Percentiles rank a stretch among this genome's conserved stretches.
phyloP scores from a whole-genome alignment of 2,888 invertebrate species.

The Lasioglossum calceatum region DNA sequence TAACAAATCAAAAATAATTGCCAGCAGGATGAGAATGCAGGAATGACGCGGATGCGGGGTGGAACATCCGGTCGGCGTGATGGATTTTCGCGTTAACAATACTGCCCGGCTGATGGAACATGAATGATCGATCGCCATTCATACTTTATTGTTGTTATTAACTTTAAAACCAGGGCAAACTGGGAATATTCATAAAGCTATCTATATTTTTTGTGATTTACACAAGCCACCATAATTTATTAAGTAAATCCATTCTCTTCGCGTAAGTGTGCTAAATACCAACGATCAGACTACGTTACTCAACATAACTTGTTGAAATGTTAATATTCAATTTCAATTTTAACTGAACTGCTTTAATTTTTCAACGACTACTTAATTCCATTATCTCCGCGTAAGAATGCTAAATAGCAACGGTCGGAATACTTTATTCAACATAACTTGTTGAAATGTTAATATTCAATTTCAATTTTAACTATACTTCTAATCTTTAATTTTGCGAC shows the following conservation, averaged over 20 bases:
- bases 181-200: background rate
- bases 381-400: too few species aligned
- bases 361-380: background rate
- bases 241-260: background rate
- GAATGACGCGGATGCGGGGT: background rate
- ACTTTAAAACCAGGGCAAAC: background rate
- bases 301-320: too few species aligned
- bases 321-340: too few species aligned
- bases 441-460: too few species aligned
- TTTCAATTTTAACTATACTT: too few species aligned
- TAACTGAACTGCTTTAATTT: background rate
- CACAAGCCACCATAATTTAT: background rate
- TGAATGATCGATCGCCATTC: background rate
- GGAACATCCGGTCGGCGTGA: background rate
- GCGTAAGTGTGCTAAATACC: too few species aligned
- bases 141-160: background rate
- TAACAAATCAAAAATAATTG: constrained; percentile 45
- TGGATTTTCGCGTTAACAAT: constrained; percentile 26
- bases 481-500: too few species aligned
- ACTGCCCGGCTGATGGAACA: background rate
- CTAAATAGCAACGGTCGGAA: too few species aligned
- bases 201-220: background rate
- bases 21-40: background rate
- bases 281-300: too few species aligned
- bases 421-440: too few species aligned